Conservation (phyloP, 1,140 invertebrate genomes). For the Trinorchestia longiramus region DNA sequence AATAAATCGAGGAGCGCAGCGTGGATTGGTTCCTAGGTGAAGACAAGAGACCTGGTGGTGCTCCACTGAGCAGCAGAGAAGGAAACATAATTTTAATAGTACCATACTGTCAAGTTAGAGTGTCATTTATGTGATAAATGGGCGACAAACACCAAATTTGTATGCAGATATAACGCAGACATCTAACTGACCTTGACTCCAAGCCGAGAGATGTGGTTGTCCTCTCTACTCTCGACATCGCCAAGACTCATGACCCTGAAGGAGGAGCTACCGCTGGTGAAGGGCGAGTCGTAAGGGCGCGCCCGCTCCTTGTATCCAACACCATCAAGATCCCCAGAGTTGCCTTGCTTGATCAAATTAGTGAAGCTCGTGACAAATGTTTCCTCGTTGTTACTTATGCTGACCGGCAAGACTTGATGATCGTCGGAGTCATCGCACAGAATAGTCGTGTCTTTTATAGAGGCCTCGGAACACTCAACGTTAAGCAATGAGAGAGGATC, state of each 20-base stretch:
- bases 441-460: not conserved
- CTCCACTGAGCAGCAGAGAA: too few species aligned
- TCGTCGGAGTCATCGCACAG: not conserved
- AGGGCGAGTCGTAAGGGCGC: not conserved
- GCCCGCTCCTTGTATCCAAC: not conserved
- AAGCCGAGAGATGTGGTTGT: not conserved
- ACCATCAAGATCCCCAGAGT: not conserved
- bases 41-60: too few species aligned
- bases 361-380: not conserved
- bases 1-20: too few species aligned
- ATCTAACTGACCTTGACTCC: constrained; percentile 49
- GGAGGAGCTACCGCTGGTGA: constrained; percentile 16
- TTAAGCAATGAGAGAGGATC: constrained; percentile 39
- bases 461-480: constrained; percentile 10
- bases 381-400: not conserved
- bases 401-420: not conserved
- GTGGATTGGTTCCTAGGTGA: too few species aligned
- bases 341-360: not conserved
- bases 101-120: too few species aligned
- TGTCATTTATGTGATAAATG: too few species aligned
- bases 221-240: not conserved
- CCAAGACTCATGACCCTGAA: constrained; percentile 16
- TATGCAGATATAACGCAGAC: too few species aligned
- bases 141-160: too few species aligned
- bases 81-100: too few species aligned